A percentile compares a stretch with the other conserved stretches of the same genome.
phyloP scores from a whole-genome alignment of 2,797 vertebrate genomes.

The Varecia variegata region DNA sequence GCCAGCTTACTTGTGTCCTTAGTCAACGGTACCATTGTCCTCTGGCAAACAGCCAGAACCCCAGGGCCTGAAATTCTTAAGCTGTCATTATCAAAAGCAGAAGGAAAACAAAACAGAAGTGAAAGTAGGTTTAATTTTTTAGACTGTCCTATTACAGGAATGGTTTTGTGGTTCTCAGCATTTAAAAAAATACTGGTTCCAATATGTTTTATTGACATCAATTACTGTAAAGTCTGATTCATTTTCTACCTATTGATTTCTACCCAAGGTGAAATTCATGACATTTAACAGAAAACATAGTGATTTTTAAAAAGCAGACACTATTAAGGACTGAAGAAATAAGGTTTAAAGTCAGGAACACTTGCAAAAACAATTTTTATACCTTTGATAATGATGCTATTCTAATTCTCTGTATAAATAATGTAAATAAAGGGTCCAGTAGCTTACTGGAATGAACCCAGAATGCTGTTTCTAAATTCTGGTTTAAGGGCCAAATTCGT shows the following conservation, averaged over 20 bases:
- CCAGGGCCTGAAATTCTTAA: background rate
- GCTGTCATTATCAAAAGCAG: constrained; percentile 56
- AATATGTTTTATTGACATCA: constrained; percentile 73
- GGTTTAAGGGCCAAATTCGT: background rate
- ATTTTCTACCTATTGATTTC: constrained; percentile 81
- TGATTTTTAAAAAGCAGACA: constrained; percentile 26
- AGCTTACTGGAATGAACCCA: background rate
- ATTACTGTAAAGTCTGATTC: constrained; percentile 81
- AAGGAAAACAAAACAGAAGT: constrained; percentile 70
- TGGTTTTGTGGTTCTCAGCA: constrained; percentile 69
- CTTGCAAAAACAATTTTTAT: constrained; percentile 37
- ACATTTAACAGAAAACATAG: constrained; percentile 70
- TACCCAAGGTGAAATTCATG: constrained; percentile 71
- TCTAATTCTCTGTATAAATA: background rate
- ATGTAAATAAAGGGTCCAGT: background rate
- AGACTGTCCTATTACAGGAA: constrained; percentile 76
- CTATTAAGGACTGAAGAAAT: constrained; percentile 47
- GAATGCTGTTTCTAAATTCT: background rate
- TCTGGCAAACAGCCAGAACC: background rate
- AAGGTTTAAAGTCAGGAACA: background rate
- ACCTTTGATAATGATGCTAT: background rate
- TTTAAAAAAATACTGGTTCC: constrained; percentile 72
- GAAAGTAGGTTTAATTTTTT: constrained; percentile 67
- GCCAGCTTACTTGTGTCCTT: background rate
- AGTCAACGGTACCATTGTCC: background rate